These are phyloP conservation scores for Emydoidea blandingii DNA, from an alignment of 2,797 vertebrate genomes.

Conservation along the genomic window DNA sequence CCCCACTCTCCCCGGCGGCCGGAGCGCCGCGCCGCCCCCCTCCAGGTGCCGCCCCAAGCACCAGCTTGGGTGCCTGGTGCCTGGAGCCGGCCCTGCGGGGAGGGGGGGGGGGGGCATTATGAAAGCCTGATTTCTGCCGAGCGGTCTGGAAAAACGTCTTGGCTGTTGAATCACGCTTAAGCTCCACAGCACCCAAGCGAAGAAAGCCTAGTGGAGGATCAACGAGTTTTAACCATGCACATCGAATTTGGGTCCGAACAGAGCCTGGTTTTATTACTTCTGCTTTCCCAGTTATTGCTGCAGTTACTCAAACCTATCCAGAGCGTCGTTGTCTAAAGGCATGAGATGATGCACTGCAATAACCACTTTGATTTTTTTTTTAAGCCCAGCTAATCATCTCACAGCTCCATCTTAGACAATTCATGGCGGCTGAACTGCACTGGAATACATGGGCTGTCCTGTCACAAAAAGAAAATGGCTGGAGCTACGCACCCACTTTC, in stretches of 20 bases:
- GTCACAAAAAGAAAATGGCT: neutral
- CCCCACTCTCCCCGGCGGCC: too few species aligned
- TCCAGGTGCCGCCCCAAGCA: too few species aligned
- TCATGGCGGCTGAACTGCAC: constrained; percentile 25
- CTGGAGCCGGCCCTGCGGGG: too few species aligned
- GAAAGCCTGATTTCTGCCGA: constrained; percentile 73
- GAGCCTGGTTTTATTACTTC: constrained; percentile 47
- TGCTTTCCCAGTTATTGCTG: constrained; percentile 13
- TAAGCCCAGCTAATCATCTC: neutral
- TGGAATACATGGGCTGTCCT: constrained; percentile 8
- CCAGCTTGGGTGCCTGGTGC: too few species aligned
- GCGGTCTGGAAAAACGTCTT: constrained; percentile 45
- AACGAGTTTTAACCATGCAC: constrained; percentile 63
- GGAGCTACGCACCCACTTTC: neutral
- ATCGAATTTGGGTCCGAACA: constrained; percentile 41
- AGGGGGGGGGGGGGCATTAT: neutral
- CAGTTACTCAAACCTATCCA: neutral
- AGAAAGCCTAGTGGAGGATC: constrained; percentile 59
- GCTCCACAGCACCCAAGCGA: constrained; percentile 22
- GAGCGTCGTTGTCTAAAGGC: neutral
- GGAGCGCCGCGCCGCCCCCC: too few species aligned
- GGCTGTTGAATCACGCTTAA: constrained; percentile 55
- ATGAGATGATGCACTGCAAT: neutral
- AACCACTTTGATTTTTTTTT: neutral
- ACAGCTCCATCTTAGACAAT: constrained; percentile 8